Base-by-base conservation (phyloP, 2,797 vertebrate species). In the Xyrichtys novacula region DNA sequence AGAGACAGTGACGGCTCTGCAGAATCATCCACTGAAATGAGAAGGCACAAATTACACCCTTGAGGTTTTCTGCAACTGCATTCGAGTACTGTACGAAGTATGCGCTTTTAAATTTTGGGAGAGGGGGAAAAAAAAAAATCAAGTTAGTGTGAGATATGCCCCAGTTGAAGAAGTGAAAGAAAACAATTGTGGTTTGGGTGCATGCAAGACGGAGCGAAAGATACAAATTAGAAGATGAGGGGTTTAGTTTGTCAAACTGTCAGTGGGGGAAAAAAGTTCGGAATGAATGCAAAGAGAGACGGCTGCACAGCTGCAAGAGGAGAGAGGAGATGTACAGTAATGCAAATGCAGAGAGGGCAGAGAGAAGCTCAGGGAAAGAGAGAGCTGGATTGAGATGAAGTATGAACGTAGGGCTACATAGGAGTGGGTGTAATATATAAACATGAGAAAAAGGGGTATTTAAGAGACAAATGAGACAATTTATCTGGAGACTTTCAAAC, bases 1-100 rank as follows among this genome's bases (percentile, higher is more conserved):
- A 78, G 61, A 82, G 57, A 76, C 57, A 55, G 26, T 74, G 69
- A 84, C 81, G 74, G 76, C 63, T 58, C 49, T 19, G 76, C 65
- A 62, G 55, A 79, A 70, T 59, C 31, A 62, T 82, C 42, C 58
- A 14, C 49, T 2, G 31, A 66, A 60, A 79, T 70, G 76, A 84
- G 76, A 78, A 25, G 34, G 70, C 59, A 59, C 65, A 78, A 81
- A 87, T 85, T 76, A 80, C 43, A 80, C 56, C 62, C 76, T 57
- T 69, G 25, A 71, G 20, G 54, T 67, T 76, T 76, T 65, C 53
- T 76, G 57, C 59, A 73, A 57, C 36, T 69, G 46, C 32, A 34
- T 34, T 34, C 32, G 14, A 34, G 4, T 4, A 32, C n/a, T n/a
- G n/a, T n/a, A n/a, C n/a, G n/a, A n/a, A n/a, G n/a, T n/a, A n/a